phyloP scores from a whole-genome alignment of 2,113 vertebrate species.

The Sphaerodactylus townsendi region DNA sequence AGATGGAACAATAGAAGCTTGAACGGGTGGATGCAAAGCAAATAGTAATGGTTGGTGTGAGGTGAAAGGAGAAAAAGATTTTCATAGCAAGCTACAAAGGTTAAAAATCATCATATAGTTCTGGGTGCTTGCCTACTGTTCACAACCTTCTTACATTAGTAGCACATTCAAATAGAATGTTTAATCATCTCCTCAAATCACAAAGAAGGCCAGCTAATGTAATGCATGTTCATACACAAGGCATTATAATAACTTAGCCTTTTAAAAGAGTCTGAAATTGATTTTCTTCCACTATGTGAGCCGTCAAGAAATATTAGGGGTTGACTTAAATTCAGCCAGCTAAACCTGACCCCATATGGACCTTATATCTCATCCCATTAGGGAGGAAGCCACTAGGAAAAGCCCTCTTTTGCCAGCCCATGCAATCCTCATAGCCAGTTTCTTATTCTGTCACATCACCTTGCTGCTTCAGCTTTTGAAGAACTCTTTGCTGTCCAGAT shows the following conservation, averaged over 20 bases:
- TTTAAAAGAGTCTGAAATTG: not conserved
- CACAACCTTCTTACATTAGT: rapidly evolving
- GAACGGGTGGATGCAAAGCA: not conserved
- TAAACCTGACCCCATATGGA: not conserved
- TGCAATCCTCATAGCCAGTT: not conserved
- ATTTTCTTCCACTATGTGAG: too few relatives aligned
- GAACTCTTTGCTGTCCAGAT: too few relatives aligned
- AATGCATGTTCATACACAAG: not conserved
- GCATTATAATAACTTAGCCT: not conserved
- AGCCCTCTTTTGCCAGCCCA: not conserved
- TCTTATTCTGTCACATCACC: not conserved
- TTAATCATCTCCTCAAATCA: not conserved
- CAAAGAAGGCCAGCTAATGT: not conserved
- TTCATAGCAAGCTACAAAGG: not conserved
- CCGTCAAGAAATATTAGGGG: too few relatives aligned
- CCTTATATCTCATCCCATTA: not conserved
- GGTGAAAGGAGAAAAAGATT: not conserved
- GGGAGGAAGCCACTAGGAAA: not conserved
- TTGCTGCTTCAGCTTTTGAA: too few relatives aligned
- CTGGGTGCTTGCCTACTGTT: not conserved
- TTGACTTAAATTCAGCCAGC: too few relatives aligned
- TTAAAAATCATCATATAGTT: not conserved
- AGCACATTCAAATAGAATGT: not conserved
- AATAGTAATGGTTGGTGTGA: not conserved
- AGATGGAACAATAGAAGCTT: not conserved